Conservation (phyloP, 2,797 vertebrate genomes). For the Austrolebias charrua region DNA sequence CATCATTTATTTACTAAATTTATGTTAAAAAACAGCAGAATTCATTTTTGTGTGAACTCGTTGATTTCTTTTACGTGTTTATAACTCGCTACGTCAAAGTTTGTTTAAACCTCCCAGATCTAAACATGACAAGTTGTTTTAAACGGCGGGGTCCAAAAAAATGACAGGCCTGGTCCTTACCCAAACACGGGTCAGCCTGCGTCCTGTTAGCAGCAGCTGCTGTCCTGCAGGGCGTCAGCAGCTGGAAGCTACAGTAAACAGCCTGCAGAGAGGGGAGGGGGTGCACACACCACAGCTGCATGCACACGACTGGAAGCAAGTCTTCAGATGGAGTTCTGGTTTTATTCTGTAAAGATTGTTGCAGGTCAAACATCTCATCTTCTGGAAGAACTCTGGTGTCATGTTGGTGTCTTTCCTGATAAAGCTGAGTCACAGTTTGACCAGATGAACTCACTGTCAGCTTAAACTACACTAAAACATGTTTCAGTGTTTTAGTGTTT, state of each 20-base stretch:
- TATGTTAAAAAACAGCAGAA: not conserved
- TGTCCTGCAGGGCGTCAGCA: conserved; percentile 22
- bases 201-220: conserved; percentile 48
- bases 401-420: too few relatives aligned
- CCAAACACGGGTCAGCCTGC: conserved; percentile 51
- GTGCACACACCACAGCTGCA: too few relatives aligned
- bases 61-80: not conserved
- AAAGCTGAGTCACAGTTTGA: too few relatives aligned
- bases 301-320: too few relatives aligned
- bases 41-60: too few relatives aligned
- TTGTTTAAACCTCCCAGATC: conserved; percentile 44
- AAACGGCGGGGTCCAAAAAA: conserved; percentile 42
- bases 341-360: too few relatives aligned
- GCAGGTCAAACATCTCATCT: too few relatives aligned
- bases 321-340: too few relatives aligned
- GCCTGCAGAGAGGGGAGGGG: conserved; percentile 11
- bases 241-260: conserved; percentile 48
- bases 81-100: conserved; percentile 22
- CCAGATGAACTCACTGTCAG: too few relatives aligned
- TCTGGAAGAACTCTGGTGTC: too few relatives aligned
- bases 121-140: conserved; percentile 39
- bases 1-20: not conserved
- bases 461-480: too few relatives aligned
- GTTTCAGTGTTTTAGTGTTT: too few relatives aligned
- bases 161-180: conserved; percentile 35